A percentile compares a stretch with the other conserved stretches of the same genome.
Conservation (phyloP, 30 jellyfish, hydroid and myxozoan genomes). For the Aurelia aurita region DNA sequence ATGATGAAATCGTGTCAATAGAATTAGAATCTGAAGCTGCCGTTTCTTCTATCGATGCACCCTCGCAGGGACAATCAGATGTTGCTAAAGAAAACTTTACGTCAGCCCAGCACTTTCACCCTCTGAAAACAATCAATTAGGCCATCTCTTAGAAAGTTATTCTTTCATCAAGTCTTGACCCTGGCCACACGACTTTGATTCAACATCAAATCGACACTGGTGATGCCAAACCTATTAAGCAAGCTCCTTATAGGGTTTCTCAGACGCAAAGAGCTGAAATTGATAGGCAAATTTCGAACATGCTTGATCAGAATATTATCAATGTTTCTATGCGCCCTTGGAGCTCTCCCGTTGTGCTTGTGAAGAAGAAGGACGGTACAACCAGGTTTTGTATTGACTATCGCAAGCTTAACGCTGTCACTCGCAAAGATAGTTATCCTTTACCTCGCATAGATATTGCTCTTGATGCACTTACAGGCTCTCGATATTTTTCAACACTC, state of each 20-base stretch:
- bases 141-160: not conserved
- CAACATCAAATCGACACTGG: slow-evolving; percentile 49
- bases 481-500: not conserved
- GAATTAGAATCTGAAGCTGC: no score
- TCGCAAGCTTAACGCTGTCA: slow-evolving; percentile 45
- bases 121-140: slow-evolving; percentile 9
- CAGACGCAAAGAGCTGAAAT: slow-evolving; percentile 6
- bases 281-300: not conserved
- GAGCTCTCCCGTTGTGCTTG: slow-evolving; percentile 72
- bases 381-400: slow-evolving; percentile 45
- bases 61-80: no score
- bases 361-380: slow-evolving; percentile 1
- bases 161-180: slow-evolving; percentile 16
- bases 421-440: not conserved
- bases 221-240: slow-evolving; percentile 40
- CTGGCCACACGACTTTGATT: slow-evolving; percentile 18
- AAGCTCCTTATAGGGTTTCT: slow-evolving; percentile 28
- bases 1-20: no score
- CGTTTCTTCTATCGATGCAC: no score
- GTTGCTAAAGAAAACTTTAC: not conserved
- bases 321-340: slow-evolving; percentile 46
- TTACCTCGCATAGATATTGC: slow-evolving; percentile 11
- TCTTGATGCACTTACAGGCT: slow-evolving; percentile 4
- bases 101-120: not conserved
- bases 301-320: no score